Base-by-base conservation (phyloP, 2,113 vertebrate species). In the Xyrauchen texanus region DNA sequence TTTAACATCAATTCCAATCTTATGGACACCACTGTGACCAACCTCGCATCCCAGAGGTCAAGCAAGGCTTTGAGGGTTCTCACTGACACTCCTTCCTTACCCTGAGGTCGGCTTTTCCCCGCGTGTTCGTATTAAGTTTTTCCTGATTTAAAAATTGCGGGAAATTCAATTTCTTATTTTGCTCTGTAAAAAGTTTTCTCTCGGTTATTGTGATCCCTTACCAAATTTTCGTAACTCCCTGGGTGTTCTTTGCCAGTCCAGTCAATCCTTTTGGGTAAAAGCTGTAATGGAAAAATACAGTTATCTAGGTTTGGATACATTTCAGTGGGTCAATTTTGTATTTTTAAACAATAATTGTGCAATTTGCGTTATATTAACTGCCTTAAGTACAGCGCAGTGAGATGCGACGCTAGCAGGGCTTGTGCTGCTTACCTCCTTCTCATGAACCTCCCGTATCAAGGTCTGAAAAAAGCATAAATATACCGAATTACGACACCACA, bases 141-240 rank as follows among this genome's bases (percentile, higher is more conserved):
- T 91, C 90, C 91, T 90, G 93, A 94, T 95, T 94, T 93, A 90
- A 93, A 95, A 95, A 95, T 95, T 98, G 96, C 95, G 96, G 96
- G 96, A 98, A 97, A 98, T 98, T 98, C 96, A 97, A 98, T 96
- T 98, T 95, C 81, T 94, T 95, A 94, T 92, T 91, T 93, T 91
- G 92, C 94, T 93, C 92, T 91, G 93, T 92, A 91, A 91, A 93
- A 94, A 94, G 87, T 90, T 94, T 95, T 94, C 92, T 91, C 93
- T 89, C 90, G 85, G 72, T 89, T 88, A 91, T 90, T 89, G 87
- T 86, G 90, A 90, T 86, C 88, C 86, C 96, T 98, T 94, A 98
- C 97, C 95, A 98, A 95, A 93, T 96, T 95, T 85, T 96, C 93
- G 94, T 98, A 98, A 88, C 95, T 96, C 90, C 97, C 92, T 86